Evolutionary conservation across 2,113 vertebrate species (phyloP), one percentile per base, ranked within the genome.

Genomic region (Pteronura brasiliensis): DNA sequence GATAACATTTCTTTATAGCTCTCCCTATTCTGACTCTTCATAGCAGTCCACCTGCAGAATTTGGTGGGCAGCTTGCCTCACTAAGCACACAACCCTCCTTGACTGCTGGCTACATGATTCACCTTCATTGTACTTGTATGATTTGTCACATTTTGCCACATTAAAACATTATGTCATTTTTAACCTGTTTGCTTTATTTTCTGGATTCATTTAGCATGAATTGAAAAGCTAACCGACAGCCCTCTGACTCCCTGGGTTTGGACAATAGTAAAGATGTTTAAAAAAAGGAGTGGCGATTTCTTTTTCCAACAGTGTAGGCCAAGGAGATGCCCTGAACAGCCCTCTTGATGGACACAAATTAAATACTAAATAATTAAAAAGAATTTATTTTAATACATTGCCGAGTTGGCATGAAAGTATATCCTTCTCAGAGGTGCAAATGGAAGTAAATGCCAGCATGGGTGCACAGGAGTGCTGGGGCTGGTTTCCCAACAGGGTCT

Each of bases 151-250:
- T 95, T 92, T 86, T 69, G 34, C 36, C n/a, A 87, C 11, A 31
- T 87, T 79, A 52, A 86, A 95, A 88, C 17, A 90, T 83, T 69
- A 76, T 10, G 72, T 55, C 15, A 21, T 42, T 82, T 88, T 95
- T 15, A n/a, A 67, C 69, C n/a, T 49, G 27, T 27, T 95, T 77
- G 39, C 8, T 61, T 96, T 95, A 74, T 89, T 88, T 97, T 89
- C n/a, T 83, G 39, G 17, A 79, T 93, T 91, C 10, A 69, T 72
- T 97, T 86, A 93, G 52, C 63, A 36, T 67, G 61, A 88, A 74
- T 44, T 42, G 42, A 63, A 52, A 82, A 91, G 86, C 42, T 89
- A 82, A 94, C 31, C 11, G 63, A 87, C 20, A 88, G 63, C 0
- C 10, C 74, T 87, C 74, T 84, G 77, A 88, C 23, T 86, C 44